Evolutionary conservation across 1,140 invertebrate species (phyloP), one percentile per base, ranked within the genome.

Genomic region (Rhopalosiphum padi): DNA sequence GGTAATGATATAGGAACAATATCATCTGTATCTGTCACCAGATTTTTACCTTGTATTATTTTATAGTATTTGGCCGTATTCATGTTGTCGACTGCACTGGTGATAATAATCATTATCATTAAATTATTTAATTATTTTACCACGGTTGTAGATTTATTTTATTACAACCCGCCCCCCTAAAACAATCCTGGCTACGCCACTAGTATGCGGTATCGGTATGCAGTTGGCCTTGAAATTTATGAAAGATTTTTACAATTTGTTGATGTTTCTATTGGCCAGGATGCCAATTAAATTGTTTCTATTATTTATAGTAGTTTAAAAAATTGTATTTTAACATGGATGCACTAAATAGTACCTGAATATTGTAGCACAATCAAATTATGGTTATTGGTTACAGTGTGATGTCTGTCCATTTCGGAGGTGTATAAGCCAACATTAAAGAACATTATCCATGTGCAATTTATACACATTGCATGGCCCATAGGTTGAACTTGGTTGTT

Each of bases 191-290:
- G n/a, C n/a, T n/a, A n/a, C n/a, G n/a, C n/a, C n/a, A n/a, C n/a
- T n/a, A n/a, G n/a, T n/a, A n/a, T n/a, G n/a, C n/a, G n/a, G n/a
- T n/a, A n/a, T n/a, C n/a, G 77, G 77, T 83, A 83, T 83, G 35
- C 77, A 37, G 77, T 83, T 83, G 77, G 77, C 41, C 77, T 83
- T 83, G 77, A 83, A 35, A 21, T 21, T 37, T 35, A 35, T 83
- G 77, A 83, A 83, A 83, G 77, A 83, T 83, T 83, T 83, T 83
- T 83, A 35, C 77, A 83, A 83, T 83, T 83, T 21, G 21, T 83
- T 22, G 35, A 83, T 83, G n/a, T 83, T 83, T 83, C n/a, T 83
- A 37, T 22, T 83, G 77, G 77, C 37, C 77, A 83, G 37, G 37
- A 11, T 83, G 77, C 77, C 35, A 83, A 83, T 21, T 11, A 83